Base-by-base conservation (phyloP, 2,888 invertebrate species). In the Oligia fasciuncula region DNA sequence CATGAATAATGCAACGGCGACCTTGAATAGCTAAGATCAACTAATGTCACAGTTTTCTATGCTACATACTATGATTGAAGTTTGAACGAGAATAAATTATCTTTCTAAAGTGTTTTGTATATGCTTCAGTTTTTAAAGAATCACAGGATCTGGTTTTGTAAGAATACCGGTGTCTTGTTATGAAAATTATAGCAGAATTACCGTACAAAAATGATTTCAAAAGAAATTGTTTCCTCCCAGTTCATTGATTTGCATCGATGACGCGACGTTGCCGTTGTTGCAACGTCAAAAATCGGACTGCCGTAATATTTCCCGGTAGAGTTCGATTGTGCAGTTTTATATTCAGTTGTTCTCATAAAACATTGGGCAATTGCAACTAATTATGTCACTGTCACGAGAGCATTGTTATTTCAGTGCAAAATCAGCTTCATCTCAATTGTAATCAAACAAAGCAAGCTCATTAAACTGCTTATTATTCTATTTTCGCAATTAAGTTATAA, bases 1-100 rank as follows among this genome's bases (percentile, higher is more conserved):
- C 88, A 94, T 93, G 92, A 92, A 92, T 93, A 94, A 93, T 93
- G 91, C 91, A 93, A 90, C 80, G 91, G 84, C 80, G 85, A 86
- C 91, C 92, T 93, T 91, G 91, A 91, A 89, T 88, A 85, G 86
- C 89, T 87, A 87, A 90, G 90, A 92, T 91, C 87, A 89, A 87
- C 88, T 89, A 87, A 89, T 89, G 89, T 90, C 88, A 90, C 89
- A 88, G 88, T 90, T 90, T 91, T 90, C 88, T 89, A 85, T 76
- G 75, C 73, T 77, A 73, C 35, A 73, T 84, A 86, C 82, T 78
- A 63, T 46, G n/a, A 51, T 63, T 51, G 40, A 69, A 69, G 54
- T 77, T 82, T 70, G 75, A 63, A 73, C 75, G 4, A 72, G 71
- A 83, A 79, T 65, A 63, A 74, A 76, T 79, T 72, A 54, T 69